Conservation (phyloP, 1,140 invertebrate species). For the Oreohelix idahoensis region DNA sequence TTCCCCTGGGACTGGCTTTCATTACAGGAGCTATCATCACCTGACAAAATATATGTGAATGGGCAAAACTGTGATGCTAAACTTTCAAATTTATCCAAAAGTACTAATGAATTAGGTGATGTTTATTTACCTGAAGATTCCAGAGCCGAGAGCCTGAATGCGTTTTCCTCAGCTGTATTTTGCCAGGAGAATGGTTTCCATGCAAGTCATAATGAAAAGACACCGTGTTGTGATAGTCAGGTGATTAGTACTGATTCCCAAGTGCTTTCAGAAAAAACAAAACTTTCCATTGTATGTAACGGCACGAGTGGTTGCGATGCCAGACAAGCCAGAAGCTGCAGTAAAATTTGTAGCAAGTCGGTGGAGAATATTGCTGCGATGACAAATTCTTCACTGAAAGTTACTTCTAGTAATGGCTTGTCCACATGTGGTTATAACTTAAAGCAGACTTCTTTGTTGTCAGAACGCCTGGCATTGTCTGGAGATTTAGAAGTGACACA, state of each 20-base stretch:
- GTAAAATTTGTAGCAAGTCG: not conserved
- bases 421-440: not conserved
- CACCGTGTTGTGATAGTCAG: slow-evolving; percentile 7
- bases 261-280: not conserved
- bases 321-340: not conserved
- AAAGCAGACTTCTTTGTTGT: slow-evolving; percentile 23
- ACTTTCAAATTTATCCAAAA: not conserved
- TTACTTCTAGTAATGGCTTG: not conserved
- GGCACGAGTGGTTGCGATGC: not conserved
- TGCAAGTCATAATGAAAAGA: not conserved
- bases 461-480: not conserved
- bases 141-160: not conserved
- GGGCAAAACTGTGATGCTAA: not conserved
- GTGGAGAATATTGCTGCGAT: not conserved
- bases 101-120: slow-evolving; percentile 29
- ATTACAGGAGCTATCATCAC: too few relatives aligned
- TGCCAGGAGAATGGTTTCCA: slow-evolving; percentile 5
- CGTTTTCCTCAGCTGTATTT: slow-evolving; percentile 11
- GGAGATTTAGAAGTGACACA: not conserved
- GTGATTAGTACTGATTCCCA: not conserved
- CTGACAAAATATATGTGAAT: not conserved
- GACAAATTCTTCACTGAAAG: not conserved
- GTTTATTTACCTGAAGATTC: slow-evolving; percentile 33
- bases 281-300: not conserved
- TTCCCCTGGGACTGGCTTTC: too few relatives aligned